Percentiles rank a stretch among this genome's conserved stretches.
phyloP scores from a whole-genome alignment of 2,888 invertebrate species.

The Chrysina gloriosa region DNA sequence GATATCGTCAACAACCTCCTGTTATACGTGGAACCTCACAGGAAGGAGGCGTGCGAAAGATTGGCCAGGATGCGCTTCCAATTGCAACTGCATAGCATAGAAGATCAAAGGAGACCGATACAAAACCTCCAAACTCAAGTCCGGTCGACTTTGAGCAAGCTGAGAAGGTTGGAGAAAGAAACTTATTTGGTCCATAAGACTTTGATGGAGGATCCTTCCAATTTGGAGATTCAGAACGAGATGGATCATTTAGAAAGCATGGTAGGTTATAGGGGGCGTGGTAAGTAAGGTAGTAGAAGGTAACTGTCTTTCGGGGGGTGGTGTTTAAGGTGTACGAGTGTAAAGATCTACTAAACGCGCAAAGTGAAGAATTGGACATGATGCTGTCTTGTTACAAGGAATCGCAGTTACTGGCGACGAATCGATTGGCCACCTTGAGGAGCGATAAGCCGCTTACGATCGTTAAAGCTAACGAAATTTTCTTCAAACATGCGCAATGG shows the following conservation, averaged over 20 bases:
- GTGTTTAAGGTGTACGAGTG: constrained; percentile 83
- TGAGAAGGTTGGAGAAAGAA: constrained; percentile 89
- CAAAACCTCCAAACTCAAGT: constrained; percentile 89
- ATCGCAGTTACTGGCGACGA: constrained; percentile 72
- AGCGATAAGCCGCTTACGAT: constrained; percentile 80
- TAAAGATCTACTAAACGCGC: constrained; percentile 86
- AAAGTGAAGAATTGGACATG: constrained; percentile 94
- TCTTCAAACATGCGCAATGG: constrained; percentile 99
- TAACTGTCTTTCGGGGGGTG: background rate
- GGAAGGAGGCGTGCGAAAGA: constrained; percentile 89
- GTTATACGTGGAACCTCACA: constrained; percentile 94
- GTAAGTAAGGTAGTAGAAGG: background rate
- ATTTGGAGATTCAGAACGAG: constrained; percentile 73
- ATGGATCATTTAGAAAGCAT: constrained; percentile 78
- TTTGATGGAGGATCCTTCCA: constrained; percentile 75
- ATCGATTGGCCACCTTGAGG: constrained; percentile 72
- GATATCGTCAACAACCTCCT: constrained; percentile 98
- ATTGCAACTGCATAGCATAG: constrained; percentile 88
- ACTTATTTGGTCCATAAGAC: constrained; percentile 88
- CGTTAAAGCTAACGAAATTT: constrained; percentile 92
- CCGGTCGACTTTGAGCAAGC: constrained; percentile 80
- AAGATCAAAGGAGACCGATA: constrained; percentile 92
- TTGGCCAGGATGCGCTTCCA: constrained; percentile 95
- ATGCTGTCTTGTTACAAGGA: constrained; percentile 95
- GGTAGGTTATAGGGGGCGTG: constrained; percentile 63